Conservation (phyloP, 2,797 vertebrate genomes). For the Argyrosomus regius region DNA sequence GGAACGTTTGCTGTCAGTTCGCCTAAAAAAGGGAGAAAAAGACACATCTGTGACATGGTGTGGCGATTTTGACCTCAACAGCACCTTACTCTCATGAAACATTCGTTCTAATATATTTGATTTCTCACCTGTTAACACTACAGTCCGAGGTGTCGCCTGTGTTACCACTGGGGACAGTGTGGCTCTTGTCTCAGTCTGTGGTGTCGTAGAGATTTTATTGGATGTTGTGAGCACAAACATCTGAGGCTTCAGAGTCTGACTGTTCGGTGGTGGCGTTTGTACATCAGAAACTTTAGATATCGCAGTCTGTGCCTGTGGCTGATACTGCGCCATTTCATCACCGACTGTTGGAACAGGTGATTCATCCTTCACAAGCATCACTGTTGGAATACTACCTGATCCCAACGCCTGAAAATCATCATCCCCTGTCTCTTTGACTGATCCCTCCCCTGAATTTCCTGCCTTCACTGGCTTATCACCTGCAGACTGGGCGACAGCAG, state of each 20-base stretch:
- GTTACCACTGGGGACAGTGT: constrained; percentile 38
- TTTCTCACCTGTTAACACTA: constrained; percentile 72
- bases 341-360: constrained; percentile 46
- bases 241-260: constrained; percentile 45
- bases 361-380: constrained; percentile 41
- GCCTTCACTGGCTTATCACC: constrained; percentile 22
- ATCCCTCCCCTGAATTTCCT: constrained; percentile 31
- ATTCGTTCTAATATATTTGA: not conserved
- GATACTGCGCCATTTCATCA: constrained; percentile 71
- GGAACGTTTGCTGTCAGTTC: constrained; percentile 52
- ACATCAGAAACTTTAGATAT: constrained; percentile 47
- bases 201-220: constrained; percentile 30
- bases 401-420: constrained; percentile 66
- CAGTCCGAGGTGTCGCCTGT: constrained; percentile 43
- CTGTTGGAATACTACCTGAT: constrained; percentile 65
- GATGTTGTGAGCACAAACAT: constrained; percentile 53
- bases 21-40: constrained; percentile 52
- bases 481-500: constrained; percentile 33
- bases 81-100: not conserved
- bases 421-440: constrained; percentile 41
- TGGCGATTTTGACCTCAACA: constrained; percentile 3
- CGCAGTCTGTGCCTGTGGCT: constrained; percentile 68
- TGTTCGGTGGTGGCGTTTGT: constrained; percentile 32
- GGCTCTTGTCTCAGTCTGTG: constrained; percentile 45
- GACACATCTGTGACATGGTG: constrained; percentile 7